A percentile compares a stretch with the other conserved stretches of the same genome.
Conservation (phyloP, 2,888 invertebrate genomes). For the Pyrochroa serraticornis region DNA sequence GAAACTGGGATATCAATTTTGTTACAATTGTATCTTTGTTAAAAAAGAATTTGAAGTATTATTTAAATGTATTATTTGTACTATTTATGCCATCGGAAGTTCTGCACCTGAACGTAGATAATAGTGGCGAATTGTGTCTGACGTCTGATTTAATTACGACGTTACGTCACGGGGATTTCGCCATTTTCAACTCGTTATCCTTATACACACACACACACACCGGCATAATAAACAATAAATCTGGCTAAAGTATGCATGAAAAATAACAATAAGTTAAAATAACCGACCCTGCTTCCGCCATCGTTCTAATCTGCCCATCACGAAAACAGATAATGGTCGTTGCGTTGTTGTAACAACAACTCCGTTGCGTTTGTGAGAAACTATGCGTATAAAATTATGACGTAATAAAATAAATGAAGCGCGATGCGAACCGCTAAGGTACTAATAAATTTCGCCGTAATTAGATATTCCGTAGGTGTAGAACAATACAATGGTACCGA, state of each 20-base stretch:
- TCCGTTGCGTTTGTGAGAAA: neutral
- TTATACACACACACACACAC: neutral
- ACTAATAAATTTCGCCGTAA: constrained; percentile 23
- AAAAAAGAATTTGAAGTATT: too few relatives aligned
- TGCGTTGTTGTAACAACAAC: neutral
- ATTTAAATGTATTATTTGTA: too few relatives aligned
- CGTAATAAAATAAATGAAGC: constrained; percentile 25
- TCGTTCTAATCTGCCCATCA: constrained; percentile 2
- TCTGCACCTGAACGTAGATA: too few relatives aligned
- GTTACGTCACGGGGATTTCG: too few relatives aligned
- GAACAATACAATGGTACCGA: constrained; percentile 12
- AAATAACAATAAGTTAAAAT: constrained; percentile 13
- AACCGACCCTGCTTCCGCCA: constrained; percentile 10
- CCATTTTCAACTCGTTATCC: too few relatives aligned
- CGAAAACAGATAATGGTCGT: neutral
- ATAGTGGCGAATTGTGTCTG: too few relatives aligned
- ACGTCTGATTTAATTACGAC: too few relatives aligned
- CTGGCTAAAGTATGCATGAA: constrained; percentile 9
- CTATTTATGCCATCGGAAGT: too few relatives aligned
- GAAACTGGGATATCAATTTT: too few relatives aligned
- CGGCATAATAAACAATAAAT: constrained; percentile 6
- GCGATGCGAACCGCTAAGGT: constrained; percentile 7
- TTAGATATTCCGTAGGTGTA: constrained; percentile 25
- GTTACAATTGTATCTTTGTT: too few relatives aligned
- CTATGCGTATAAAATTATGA: constrained; percentile 15